Evolutionary conservation across 2,888 invertebrate genomes (phyloP).

Genomic region (Merodon equestris): DNA sequence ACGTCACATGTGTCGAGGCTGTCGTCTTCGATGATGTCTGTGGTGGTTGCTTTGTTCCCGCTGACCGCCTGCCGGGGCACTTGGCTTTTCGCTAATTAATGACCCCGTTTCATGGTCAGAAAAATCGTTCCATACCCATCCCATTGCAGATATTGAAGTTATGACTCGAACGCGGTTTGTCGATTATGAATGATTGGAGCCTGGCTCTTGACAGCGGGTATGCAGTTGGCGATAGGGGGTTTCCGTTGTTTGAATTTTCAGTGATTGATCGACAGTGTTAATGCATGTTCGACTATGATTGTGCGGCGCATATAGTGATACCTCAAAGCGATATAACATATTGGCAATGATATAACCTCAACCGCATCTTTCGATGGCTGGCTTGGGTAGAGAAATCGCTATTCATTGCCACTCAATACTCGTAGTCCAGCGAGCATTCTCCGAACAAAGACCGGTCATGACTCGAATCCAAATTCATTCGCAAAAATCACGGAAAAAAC

Average conservation of each 20-base stretch:
- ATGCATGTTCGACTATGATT: conserved; percentile 40
- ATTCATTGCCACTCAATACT: too few species aligned
- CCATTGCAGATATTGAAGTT: conserved; percentile 6
- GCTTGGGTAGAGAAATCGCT: too few species aligned
- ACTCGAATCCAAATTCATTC: conserved; percentile 3
- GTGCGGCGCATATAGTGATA: conserved; percentile 2
- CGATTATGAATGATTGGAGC: conserved; percentile 39
- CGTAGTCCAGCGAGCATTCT: background rate
- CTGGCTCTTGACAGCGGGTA: conserved; percentile 33
- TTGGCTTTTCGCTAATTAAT: too few species aligned
- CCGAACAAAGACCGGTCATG: background rate
- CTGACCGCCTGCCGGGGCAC: too few species aligned
- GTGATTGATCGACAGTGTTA: conserved; percentile 51
- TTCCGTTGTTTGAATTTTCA: background rate
- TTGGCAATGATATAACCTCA: too few species aligned
- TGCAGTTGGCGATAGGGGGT: background rate
- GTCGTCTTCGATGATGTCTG: too few species aligned
- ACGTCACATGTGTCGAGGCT: too few species aligned
- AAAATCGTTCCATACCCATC: background rate
- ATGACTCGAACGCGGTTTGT: conserved; percentile 31
- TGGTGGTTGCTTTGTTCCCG: too few species aligned
- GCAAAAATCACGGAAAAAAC: background rate
- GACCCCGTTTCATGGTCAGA: conserved; percentile 1
- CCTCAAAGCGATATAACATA: too few species aligned
- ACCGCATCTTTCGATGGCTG: too few species aligned